phyloP scores from a whole-genome alignment of 1,140 invertebrate genomes.

The Pseudomyrmex cubaensis region DNA sequence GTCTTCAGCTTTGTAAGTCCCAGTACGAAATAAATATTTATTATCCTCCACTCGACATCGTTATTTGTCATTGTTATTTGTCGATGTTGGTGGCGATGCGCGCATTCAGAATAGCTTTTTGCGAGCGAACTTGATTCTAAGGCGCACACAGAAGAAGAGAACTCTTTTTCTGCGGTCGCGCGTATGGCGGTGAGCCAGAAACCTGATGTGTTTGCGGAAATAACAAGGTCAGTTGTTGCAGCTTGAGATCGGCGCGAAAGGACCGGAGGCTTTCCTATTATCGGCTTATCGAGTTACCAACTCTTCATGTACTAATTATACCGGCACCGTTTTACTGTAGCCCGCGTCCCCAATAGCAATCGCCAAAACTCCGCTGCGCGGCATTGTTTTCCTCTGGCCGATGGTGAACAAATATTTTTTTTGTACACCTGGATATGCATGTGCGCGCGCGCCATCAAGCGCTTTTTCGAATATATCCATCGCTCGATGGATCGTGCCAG shows the following conservation, averaged over 20 bases:
- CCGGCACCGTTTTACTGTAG: constrained; percentile 55
- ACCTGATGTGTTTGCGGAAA: constrained; percentile 67
- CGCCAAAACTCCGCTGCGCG: constrained; percentile 4
- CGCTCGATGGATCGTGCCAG: constrained; percentile 43
- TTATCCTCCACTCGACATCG: neutral
- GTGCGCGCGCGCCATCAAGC: constrained; percentile 17
- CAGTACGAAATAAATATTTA: constrained; percentile 4
- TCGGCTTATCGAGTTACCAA: constrained; percentile 71
- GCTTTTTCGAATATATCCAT: constrained; percentile 47
- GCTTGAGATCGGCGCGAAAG: constrained; percentile 39
- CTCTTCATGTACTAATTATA: constrained; percentile 69
- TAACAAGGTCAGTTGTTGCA: constrained; percentile 73
- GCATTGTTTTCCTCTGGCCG: constrained; percentile 33
- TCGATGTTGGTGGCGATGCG: constrained; percentile 10
- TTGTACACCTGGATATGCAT: constrained; percentile 22
- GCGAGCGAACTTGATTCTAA: constrained; percentile 54
- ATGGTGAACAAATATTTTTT: constrained; percentile 40
- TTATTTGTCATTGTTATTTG: constrained; percentile 20
- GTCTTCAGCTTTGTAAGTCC: neutral
- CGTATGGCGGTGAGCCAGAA: constrained; percentile 57
- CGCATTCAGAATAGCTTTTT: constrained; percentile 6
- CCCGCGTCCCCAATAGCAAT: constrained; percentile 23
- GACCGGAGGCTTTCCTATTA: constrained; percentile 56
- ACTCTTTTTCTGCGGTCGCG: constrained; percentile 48
- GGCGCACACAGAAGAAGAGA: constrained; percentile 6